Evolutionary conservation across 2,888 invertebrate species (phyloP).

Genomic region (Amiota mariae): DNA sequence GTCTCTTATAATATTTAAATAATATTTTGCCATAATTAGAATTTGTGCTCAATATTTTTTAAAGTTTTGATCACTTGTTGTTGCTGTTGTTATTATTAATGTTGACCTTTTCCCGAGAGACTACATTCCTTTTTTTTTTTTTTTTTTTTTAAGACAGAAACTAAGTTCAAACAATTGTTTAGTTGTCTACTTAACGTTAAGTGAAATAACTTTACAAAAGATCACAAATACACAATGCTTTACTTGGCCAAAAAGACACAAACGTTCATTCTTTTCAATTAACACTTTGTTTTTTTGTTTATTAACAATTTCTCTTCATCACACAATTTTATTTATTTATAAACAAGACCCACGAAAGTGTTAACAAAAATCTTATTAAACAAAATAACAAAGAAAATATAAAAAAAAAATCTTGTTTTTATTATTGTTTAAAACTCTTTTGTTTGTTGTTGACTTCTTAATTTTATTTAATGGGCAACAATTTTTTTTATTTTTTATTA

Average conservation of each 20-base stretch:
- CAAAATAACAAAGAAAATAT: neutral
- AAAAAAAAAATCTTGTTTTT: neutral
- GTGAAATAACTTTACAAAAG: constrained; percentile 1
- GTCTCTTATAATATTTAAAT: neutral
- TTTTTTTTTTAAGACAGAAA: neutral
- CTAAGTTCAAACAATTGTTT: constrained; percentile 18
- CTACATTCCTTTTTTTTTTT: neutral
- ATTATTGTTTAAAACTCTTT: neutral
- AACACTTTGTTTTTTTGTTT: constrained; percentile 53
- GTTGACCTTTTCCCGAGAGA: constrained; percentile 24
- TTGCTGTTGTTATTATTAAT: constrained; percentile 6
- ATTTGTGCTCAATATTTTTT: constrained; percentile 1
- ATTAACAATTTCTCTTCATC: too few relatives aligned
- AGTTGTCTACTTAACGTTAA: neutral
- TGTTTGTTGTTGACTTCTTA: neutral
- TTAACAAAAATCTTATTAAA: constrained; percentile 27
- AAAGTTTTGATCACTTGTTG: neutral
- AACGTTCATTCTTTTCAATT: constrained; percentile 52
- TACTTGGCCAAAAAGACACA: neutral
- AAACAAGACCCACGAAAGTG: constrained; percentile 6
- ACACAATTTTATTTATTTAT: constrained; percentile 26
- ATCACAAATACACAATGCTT: neutral
- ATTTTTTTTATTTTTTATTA: constrained; percentile 18
- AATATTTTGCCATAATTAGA: constrained; percentile 14
- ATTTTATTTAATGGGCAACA: constrained; percentile 7